Base-by-base conservation (phyloP, 2,797 vertebrate genomes). In the Pseudochirops corinnae region DNA sequence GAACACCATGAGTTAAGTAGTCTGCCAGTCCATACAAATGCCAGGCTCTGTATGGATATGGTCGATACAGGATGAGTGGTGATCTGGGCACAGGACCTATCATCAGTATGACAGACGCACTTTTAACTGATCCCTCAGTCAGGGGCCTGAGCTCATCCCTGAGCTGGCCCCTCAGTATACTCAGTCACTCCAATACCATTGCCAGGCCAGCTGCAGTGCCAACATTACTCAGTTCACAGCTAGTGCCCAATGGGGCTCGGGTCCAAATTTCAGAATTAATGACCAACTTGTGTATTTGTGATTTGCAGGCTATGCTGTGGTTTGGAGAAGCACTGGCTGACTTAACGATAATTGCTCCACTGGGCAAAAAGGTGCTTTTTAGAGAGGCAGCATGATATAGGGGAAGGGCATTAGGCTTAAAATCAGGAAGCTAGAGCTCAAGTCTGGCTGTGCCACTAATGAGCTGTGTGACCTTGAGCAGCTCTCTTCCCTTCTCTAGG, bases 201-300 rank as follows among this genome's bases (percentile, higher is more conserved):
- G 92, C 93, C 96, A 96, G 74, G 52, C 53, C 46, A 55, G 50
- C 46, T 33, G 33, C 90, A 52, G 39, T 92, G 96, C 95, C 96
- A 97, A 58, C 56, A 94, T 96, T 96, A 92, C 95, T 97, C 96
- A 97, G 93, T 92, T 94, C 33, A 60, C 67, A 90, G 74, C 29
- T 39, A 93, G 93, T 92, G 94, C 91, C 91, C 5, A 4, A 33
- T 58, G 52, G 93, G 93, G 94, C 95, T 0, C 7, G 56, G 74
- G 96, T n/a, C 95, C 96, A 97, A 95, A 29, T 60, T 1, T 33
- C 91, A 55, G 92, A 91, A 93, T 93, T 95, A 97, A 96, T n/a
- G 57, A 56, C 91, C 87, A 92, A 53, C 26, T 55, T 92, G 58
- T 90, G 74, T 31, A 55, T n/a, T 96, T 97, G 93, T 96, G 90